phyloP scores from a whole-genome alignment of 2,888 invertebrate species.

The Scaptomyza polygonia region DNA sequence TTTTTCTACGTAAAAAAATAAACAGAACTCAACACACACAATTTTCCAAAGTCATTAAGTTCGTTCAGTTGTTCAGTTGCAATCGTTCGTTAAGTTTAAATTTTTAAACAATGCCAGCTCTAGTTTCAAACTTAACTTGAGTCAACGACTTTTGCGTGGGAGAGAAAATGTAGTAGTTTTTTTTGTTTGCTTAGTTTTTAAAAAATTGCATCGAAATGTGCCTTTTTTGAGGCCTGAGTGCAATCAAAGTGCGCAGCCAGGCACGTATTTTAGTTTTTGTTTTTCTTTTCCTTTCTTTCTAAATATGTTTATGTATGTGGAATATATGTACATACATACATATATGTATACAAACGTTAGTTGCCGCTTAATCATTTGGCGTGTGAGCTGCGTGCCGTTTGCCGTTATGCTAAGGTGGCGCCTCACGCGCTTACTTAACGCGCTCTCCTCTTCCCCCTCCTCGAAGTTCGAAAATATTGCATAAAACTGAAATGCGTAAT shows the following conservation, averaged over 20 bases:
- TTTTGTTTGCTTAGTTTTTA: not conserved
- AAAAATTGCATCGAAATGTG: conserved; percentile 26
- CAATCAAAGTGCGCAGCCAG: conserved; percentile 27
- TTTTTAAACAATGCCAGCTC: too few species aligned
- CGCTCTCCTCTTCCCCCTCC: too few species aligned
- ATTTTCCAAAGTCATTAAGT: too few species aligned
- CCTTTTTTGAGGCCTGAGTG: conserved; percentile 8
- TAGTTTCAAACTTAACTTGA: too few species aligned
- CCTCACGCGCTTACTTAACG: conserved; percentile 29
- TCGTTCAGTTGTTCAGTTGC: too few species aligned
- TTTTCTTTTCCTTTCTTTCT: not conserved
- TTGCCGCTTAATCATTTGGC: conserved; percentile 55
- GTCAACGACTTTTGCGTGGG: too few species aligned
- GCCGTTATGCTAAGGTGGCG: conserved; percentile 44
- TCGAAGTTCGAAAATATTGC: too few species aligned
- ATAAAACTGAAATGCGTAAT: conserved; percentile 26
- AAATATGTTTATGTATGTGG: not conserved
- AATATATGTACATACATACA: too few species aligned
- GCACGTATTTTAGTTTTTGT: conserved; percentile 22
- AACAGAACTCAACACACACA: too few species aligned
- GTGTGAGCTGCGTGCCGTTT: conserved; percentile 55
- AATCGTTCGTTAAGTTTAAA: too few species aligned
- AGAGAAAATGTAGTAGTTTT: not conserved
- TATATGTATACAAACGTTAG: conserved; percentile 25
- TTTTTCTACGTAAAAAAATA: too few species aligned